These are phyloP conservation scores for Diarsia brunnea DNA, from an alignment of 2,888 invertebrate genomes.

Conservation along the genomic window DNA sequence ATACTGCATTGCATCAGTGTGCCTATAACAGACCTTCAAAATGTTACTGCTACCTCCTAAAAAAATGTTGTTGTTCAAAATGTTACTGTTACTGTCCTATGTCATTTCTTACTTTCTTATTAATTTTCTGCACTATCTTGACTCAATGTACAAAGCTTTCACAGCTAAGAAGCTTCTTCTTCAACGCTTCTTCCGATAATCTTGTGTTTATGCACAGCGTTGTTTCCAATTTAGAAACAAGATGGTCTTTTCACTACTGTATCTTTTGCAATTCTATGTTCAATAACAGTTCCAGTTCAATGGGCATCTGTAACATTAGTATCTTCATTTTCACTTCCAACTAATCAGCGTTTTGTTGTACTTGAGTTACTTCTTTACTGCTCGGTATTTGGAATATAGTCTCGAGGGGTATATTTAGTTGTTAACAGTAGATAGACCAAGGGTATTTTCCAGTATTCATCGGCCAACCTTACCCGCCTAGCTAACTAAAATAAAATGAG, in stretches of 20 bases:
- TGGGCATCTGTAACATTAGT: not conserved
- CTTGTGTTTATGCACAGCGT: not conserved
- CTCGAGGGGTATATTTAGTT: not conserved
- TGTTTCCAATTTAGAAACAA: conserved; percentile 11
- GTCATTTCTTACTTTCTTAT: not conserved
- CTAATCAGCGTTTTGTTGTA: conserved; percentile 4
- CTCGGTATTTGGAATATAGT: not conserved
- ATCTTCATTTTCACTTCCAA: not conserved
- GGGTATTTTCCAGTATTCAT: not conserved
- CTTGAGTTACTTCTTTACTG: not conserved
- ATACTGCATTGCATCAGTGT: not conserved
- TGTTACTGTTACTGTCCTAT: too few relatives aligned
- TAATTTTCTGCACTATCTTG: not conserved
- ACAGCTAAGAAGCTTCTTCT: not conserved
- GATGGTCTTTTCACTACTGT: not conserved
- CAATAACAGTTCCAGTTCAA: not conserved
- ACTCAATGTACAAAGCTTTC: not conserved
- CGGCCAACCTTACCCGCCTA: not conserved
- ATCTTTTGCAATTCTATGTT: conserved; percentile 10
- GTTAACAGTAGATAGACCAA: not conserved
- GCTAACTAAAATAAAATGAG: conserved; percentile 20
- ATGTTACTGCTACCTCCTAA: too few relatives aligned
- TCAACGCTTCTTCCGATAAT: conserved; percentile 6
- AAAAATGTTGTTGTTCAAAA: too few relatives aligned
- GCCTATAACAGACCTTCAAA: not conserved